phyloP scores from a whole-genome alignment of 2,888 invertebrate species.

The Ischnus inquisitorius region DNA sequence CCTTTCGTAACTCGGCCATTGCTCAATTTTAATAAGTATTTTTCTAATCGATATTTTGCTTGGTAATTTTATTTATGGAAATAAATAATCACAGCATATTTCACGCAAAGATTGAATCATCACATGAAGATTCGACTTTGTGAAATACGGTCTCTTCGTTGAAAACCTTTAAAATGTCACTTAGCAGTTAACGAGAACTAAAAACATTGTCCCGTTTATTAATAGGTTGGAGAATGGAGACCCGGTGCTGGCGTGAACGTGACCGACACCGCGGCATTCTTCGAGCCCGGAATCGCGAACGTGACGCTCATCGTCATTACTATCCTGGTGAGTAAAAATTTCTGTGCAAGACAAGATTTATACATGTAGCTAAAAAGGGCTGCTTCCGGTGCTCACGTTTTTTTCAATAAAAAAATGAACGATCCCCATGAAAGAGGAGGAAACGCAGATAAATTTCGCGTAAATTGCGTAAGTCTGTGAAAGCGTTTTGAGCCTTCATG shows the following conservation, averaged over 20 bases:
- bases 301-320: constrained; percentile 92
- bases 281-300: constrained; percentile 90
- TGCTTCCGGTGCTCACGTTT: neutral
- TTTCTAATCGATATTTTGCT: neutral
- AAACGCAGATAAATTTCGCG: neutral
- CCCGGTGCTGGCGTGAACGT: constrained; percentile 90
- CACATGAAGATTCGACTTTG: no score
- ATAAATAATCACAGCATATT: no score
- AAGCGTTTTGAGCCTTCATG: neutral
- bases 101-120: no score
- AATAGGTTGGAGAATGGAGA: constrained; percentile 90
- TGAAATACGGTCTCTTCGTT: neutral
- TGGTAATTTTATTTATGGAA: no score
- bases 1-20: neutral
- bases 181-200: constrained; percentile 2
- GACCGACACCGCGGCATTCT: constrained; percentile 90
- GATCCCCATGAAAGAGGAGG: neutral
- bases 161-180: neutral
- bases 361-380: constrained; percentile 1
- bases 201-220: neutral
- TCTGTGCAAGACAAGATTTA: no score
- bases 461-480: neutral
- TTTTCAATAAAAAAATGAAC: neutral
- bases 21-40: neutral
- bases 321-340: constrained; percentile 88